phyloP scores from a whole-genome alignment of 2,113 vertebrate genomes.

The Antennarius striatus region DNA sequence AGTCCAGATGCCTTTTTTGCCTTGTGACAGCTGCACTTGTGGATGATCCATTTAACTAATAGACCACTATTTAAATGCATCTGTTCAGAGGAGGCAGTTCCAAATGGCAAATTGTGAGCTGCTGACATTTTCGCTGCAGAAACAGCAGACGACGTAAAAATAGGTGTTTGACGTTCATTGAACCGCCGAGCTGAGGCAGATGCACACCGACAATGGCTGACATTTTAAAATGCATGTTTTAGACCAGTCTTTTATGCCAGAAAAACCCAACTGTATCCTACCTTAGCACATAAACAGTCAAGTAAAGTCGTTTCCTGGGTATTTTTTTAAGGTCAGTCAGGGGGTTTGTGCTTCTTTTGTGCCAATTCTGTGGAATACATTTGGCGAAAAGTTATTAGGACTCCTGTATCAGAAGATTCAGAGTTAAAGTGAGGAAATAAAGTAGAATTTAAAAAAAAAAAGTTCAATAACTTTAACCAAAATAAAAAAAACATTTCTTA shows the following conservation, averaged over 20 bases:
- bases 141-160: slow-evolving; percentile 70
- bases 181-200: slow-evolving; percentile 54
- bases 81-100: slow-evolving; percentile 64
- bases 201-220: slow-evolving; percentile 59
- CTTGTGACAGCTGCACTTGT: slow-evolving; percentile 75
- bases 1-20: slow-evolving; percentile 68
- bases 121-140: slow-evolving; percentile 74
- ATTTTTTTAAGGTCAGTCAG: slow-evolving; percentile 12
- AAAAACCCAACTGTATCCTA: slow-evolving; percentile 8
- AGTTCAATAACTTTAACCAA: no score
- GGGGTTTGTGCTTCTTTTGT: background rate
- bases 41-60: slow-evolving; percentile 78
- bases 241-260: slow-evolving; percentile 32
- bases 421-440: no score
- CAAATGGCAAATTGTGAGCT: slow-evolving; percentile 55
- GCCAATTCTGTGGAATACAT: no score
- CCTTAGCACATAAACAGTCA: background rate
- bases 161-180: slow-evolving; percentile 62
- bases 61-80: slow-evolving; percentile 77
- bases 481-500: no score
- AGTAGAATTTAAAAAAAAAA: no score
- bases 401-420: no score
- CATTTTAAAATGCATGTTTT: slow-evolving; percentile 69
- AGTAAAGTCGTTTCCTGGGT: background rate
- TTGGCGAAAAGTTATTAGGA: no score